These are phyloP conservation scores for Apis cerana DNA, from an alignment of 1,140 invertebrate species.

Conservation along the genomic window DNA sequence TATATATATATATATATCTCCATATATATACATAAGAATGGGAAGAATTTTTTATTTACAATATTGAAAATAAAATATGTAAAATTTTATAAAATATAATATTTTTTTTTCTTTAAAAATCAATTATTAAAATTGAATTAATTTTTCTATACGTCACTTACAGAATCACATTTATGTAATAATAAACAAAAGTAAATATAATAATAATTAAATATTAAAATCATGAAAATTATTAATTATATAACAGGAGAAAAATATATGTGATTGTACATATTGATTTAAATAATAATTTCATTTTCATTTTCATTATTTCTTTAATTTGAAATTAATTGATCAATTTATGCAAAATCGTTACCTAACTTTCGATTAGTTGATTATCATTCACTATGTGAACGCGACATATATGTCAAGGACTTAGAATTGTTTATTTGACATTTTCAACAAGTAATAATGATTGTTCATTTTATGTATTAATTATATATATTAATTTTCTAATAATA, in stretches of 20 bases:
- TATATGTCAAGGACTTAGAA: conserved; percentile 61
- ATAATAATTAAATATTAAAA: neutral
- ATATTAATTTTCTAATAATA: too few species aligned
- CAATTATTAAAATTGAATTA: neutral
- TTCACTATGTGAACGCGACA: conserved; percentile 38
- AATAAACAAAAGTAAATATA: neutral
- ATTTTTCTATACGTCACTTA: neutral
- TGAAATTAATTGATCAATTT: too few species aligned
- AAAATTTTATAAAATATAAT: too few species aligned
- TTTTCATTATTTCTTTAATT: neutral
- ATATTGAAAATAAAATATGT: too few species aligned
- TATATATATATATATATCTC: neutral
- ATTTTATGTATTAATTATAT: too few species aligned
- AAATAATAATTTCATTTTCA: neutral
- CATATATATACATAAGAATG: neutral
- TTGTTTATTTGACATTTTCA: conserved; percentile 41
- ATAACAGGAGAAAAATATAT: neutral
- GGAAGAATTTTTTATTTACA: too few species aligned
- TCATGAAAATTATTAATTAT: neutral
- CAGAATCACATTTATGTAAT: too few species aligned
- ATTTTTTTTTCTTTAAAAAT: too few species aligned
- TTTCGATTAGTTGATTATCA: conserved; percentile 42
- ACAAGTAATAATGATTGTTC: too few species aligned
- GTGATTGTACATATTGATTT: neutral
- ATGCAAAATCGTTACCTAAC: neutral